Conservation (phyloP, 2,888 invertebrate genomes). For the Orthosia gracilis region DNA sequence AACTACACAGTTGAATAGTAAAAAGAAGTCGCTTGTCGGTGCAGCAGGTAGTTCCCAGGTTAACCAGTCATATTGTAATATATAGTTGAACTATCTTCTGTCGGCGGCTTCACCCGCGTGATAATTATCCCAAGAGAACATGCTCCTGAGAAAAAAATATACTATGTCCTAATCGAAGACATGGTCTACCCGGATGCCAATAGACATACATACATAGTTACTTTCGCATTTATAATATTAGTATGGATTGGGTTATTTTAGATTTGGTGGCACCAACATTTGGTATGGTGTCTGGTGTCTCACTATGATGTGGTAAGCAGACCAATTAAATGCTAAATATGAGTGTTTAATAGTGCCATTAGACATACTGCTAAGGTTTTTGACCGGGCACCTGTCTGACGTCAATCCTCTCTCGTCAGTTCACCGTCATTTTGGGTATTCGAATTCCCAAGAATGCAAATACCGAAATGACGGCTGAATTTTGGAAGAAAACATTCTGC, state of each 20-base stretch:
- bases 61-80: background rate
- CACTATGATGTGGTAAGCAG: no score
- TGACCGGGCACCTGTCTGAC: slow-evolving; percentile 5
- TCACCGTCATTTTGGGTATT: no score
- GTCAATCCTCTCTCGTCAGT: background rate
- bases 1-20: slow-evolving; percentile 31
- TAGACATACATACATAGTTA: no score
- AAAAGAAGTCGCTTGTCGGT: slow-evolving; percentile 5
- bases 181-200: no score
- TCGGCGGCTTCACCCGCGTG: no score
- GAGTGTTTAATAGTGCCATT: background rate
- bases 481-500: background rate
- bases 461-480: background rate
- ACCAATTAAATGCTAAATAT: no score
- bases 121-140: no score
- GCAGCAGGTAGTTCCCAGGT: slow-evolving; percentile 15
- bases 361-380: background rate
- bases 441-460: background rate
- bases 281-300: background rate
- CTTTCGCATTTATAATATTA: background rate
- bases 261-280: background rate
- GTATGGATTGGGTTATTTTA: background rate
- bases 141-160: no score
- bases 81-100: no score
- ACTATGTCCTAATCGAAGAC: no score